These are phyloP conservation scores for Scomber japonicus DNA, from an alignment of 2,113 vertebrate species.

Conservation along the genomic window DNA sequence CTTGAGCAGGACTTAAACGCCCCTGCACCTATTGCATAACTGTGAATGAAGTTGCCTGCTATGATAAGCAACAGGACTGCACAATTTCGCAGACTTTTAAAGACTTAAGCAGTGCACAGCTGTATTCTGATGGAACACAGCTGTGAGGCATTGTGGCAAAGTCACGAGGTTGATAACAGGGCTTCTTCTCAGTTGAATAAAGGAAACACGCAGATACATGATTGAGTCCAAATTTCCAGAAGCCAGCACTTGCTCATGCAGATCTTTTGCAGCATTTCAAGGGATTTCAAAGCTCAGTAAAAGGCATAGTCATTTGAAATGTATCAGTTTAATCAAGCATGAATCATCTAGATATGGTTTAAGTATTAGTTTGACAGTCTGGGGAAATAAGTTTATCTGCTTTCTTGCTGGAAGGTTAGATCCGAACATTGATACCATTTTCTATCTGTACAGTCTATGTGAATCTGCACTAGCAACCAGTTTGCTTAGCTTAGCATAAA, in stretches of 20 bases:
- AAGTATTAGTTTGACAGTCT: too few relatives aligned
- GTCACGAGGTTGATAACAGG: neutral
- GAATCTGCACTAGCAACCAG: neutral
- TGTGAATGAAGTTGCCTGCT: neutral
- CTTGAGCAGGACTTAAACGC: conserved; percentile 6
- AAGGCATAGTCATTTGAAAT: neutral
- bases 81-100: neutral
- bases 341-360: too few relatives aligned
- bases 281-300: neutral
- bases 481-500: neutral
- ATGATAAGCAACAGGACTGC: neutral
- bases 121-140: neutral
- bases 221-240: conserved; percentile 56
- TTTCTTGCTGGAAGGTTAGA: too few relatives aligned
- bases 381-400: too few relatives aligned
- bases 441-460: too few relatives aligned
- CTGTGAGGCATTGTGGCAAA: neutral
- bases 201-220: conserved; percentile 3
- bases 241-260: conserved; percentile 4
- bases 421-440: too few relatives aligned
- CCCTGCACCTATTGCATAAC: conserved; percentile 5
- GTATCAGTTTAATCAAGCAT: neutral
- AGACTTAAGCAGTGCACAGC: neutral
- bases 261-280: neutral
- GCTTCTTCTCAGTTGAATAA: neutral